These are phyloP conservation scores for Struthidea cinerea DNA, from an alignment of 2,113 vertebrate genomes.

Conservation along the genomic window DNA sequence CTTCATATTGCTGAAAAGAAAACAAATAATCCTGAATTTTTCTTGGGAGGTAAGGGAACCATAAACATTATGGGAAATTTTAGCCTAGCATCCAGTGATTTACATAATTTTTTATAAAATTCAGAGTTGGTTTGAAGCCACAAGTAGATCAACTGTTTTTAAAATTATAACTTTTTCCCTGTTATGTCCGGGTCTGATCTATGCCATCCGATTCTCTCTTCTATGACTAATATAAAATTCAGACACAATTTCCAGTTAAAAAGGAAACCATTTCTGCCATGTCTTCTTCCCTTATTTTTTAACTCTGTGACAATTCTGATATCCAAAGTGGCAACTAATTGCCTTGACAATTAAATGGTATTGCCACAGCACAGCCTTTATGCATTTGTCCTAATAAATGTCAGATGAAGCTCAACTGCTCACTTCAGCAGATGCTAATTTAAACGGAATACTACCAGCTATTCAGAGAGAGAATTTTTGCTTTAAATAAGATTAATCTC, in stretches of 20 bases:
- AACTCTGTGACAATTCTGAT: conserved; percentile 44
- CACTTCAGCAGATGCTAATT: conserved; percentile 65
- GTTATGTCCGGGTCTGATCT: neutral
- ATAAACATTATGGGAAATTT: conserved; percentile 46
- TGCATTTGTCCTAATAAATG: conserved; percentile 50
- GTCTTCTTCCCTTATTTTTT: conserved; percentile 24
- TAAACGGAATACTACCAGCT: conserved; percentile 58
- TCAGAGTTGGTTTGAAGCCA: conserved; percentile 53
- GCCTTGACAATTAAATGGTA: conserved; percentile 24
- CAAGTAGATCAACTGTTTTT: conserved; percentile 51
- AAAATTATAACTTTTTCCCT: conserved; percentile 39
- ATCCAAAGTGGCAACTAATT: conserved; percentile 57
- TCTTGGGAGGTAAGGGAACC: neutral
- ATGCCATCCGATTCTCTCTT: conserved; percentile 4
- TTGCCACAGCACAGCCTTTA: conserved; percentile 56
- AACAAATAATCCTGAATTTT: conserved; percentile 45
- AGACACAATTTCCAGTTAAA: conserved; percentile 9
- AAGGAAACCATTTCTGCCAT: neutral
- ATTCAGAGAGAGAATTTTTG: conserved; percentile 47
- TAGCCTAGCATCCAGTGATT: neutral
- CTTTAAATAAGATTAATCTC: conserved; percentile 66
- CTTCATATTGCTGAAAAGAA: neutral
- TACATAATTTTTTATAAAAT: conserved; percentile 35
- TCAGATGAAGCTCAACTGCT: conserved; percentile 66
- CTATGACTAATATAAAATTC: neutral